Percentiles rank a stretch among this genome's conserved stretches.
Evolutionary conservation across 2,113 vertebrate species (phyloP).

Genomic region (Stictonetta naevosa): DNA sequence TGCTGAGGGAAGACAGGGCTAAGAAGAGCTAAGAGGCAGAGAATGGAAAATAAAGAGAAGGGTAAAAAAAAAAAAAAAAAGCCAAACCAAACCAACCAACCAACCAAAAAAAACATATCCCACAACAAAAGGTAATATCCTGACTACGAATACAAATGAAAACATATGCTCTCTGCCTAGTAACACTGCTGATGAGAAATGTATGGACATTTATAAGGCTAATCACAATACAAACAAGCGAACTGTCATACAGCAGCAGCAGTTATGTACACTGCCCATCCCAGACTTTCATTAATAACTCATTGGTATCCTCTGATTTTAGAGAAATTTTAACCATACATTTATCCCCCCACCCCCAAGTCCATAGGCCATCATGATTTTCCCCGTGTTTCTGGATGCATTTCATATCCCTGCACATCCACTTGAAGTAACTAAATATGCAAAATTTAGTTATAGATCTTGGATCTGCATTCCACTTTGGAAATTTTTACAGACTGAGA

Average conservation of each 20-base stretch:
- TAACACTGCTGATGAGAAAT: neutral
- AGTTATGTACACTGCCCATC: neutral
- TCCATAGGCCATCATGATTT: neutral
- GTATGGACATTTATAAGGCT: neutral
- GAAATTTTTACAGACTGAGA: neutral
- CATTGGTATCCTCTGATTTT: neutral
- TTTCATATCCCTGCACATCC: neutral
- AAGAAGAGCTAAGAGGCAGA: neutral
- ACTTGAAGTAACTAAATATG: neutral
- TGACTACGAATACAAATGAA: neutral
- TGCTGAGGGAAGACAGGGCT: neutral
- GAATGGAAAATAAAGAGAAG: neutral
- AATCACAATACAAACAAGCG: neutral
- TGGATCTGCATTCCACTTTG: neutral
- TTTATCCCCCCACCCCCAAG: neutral
- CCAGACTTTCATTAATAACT: neutral
- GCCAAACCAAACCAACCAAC: rapidly evolving
- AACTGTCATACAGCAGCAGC: neutral
- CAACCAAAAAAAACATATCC: too few species aligned
- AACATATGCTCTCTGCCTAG: neutral
- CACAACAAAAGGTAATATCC: neutral
- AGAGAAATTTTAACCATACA: neutral
- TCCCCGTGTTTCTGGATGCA: neutral
- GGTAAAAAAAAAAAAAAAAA: neutral
- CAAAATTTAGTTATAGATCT: neutral